Conservation (phyloP, 1,140 invertebrate species). For the Sinella curviseta region DNA sequence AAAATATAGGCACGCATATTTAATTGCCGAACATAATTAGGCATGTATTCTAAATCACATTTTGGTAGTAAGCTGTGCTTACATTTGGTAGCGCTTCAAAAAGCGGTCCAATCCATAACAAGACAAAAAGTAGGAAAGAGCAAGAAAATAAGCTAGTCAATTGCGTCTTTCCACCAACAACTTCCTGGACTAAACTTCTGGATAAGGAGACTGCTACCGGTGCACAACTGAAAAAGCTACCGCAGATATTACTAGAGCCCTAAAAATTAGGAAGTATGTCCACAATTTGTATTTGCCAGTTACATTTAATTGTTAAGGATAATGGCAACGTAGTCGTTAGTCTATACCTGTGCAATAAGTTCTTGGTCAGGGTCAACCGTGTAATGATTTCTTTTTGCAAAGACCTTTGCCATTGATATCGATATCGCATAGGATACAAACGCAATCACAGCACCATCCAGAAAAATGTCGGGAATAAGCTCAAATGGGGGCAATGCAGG, state of each 20-base stretch:
- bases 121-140: constrained; percentile 67
- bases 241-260: constrained; percentile 76
- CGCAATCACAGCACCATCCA: constrained; percentile 73
- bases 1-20: too few species aligned
- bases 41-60: background rate
- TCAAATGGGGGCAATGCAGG: constrained; percentile 61
- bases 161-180: constrained; percentile 77
- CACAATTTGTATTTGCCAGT: too few species aligned
- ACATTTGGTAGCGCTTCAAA: constrained; percentile 78
- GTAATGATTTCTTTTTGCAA: constrained; percentile 84
- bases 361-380: constrained; percentile 88
- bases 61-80: constrained; percentile 47
- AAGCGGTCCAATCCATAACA: constrained; percentile 81
- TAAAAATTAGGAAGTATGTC: too few species aligned
- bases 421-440: constrained; percentile 87
- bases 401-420: constrained; percentile 89
- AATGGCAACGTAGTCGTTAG: background rate
- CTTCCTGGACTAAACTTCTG: constrained; percentile 68
- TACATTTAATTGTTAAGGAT: too few species aligned
- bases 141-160: constrained; percentile 72
- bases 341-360: constrained; percentile 57
- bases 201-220: constrained; percentile 82
- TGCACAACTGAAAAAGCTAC: constrained; percentile 81
- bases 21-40: too few species aligned
- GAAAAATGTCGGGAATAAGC: constrained; percentile 60